Base-by-base conservation (phyloP, 2,888 invertebrate genomes). In the Hypomecis atomaria region DNA sequence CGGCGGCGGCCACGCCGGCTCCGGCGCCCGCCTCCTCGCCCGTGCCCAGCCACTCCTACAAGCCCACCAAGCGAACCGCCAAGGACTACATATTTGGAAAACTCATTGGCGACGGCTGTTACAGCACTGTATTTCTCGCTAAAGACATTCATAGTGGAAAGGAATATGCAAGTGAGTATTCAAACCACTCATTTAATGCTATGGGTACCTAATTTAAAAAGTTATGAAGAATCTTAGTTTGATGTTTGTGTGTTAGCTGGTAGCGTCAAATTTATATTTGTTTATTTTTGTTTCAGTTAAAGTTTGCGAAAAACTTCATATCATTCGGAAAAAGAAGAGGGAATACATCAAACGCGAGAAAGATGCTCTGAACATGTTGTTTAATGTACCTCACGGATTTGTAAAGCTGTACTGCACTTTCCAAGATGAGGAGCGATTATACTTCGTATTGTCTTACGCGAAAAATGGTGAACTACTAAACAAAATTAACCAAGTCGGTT, bases 101-200 rank as follows among this genome's bases (percentile, higher is more conserved):
- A 93, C 95, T 97, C 69, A 96, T 99, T 78, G 99, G 99, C 71
- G 99, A 99, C 89, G 99, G 99, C 71, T 98, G 99, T 85, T 99
- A 97, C 88, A 99, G 99, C 78, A 97, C 97, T 66, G 99, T 99
- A 58, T 99, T 97, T 88, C 94, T 98, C 74, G 98, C 98, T 57
- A 97, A 97, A 87, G 98, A 99, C 88, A 96, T 98, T 67, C 96
- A 97, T 84, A 96, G 96, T 61, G 95, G 95, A 79, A 96, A 96
- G 82, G 98, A 99, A 94, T 98, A 96, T 95, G 99, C 99, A 93
- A 98, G 98, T 98, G 94, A 95, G 97, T 95, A 70, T 69, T 45
- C 6, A 50, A 59, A 37, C 6, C 43, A 36, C 37, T 0, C 4
- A 42, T 6, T 42, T 10, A 23, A 1, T 23, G 23, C 9, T n/a